Conservation (phyloP, 2,888 invertebrate genomes). For the Nemotelus nigrinus region DNA sequence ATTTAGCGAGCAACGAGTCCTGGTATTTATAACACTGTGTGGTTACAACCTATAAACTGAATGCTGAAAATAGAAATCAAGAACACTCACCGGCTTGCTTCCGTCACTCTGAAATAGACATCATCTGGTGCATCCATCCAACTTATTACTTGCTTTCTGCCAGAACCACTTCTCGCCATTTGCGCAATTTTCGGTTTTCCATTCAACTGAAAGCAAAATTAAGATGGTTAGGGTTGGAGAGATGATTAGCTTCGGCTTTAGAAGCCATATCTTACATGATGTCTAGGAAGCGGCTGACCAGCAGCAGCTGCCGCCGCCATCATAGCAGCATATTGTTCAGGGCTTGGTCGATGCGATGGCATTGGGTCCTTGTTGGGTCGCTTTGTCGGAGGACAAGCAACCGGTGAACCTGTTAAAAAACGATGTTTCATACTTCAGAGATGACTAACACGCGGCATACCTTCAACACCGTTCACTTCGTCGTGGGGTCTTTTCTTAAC, state of each 20-base stretch:
- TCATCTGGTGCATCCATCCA: constrained; percentile 99
- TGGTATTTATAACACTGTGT: not conserved
- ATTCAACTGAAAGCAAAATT: constrained; percentile 70
- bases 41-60: too few relatives aligned
- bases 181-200: constrained; percentile 85
- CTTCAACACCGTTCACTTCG: constrained; percentile 88
- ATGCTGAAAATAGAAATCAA: too few relatives aligned
- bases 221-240: not conserved
- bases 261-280: constrained; percentile 68
- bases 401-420: constrained; percentile 55
- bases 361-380: constrained; percentile 81
- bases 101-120: constrained; percentile 93
- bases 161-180: constrained; percentile 78
- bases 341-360: constrained; percentile 75
- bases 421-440: not conserved
- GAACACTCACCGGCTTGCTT: constrained; percentile 83
- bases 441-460: constrained; percentile 68
- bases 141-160: constrained; percentile 91
- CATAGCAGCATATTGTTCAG: constrained; percentile 78
- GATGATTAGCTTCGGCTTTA: not conserved
- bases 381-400: constrained; percentile 76
- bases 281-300: constrained; percentile 75
- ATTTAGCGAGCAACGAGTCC: not conserved
- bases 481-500: constrained; percentile 89
- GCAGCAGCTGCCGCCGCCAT: constrained; percentile 74